Conservation (phyloP, 2,113 vertebrate species). For the Phoenicopterus ruber region DNA sequence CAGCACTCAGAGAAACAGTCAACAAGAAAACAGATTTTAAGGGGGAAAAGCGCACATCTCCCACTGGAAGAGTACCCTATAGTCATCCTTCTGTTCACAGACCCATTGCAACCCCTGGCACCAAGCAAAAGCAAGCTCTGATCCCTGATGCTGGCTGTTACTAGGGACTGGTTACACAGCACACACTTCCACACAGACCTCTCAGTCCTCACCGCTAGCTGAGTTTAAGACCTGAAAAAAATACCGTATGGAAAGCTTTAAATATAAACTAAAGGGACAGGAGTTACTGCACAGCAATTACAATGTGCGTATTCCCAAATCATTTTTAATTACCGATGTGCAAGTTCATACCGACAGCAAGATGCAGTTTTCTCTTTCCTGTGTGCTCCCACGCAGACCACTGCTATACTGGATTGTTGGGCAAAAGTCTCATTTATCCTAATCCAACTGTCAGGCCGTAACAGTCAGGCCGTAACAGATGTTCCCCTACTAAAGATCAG, state of each 20-base stretch:
- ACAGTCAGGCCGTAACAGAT: neutral
- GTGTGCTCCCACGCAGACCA: neutral
- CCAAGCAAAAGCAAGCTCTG: neutral
- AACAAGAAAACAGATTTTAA: neutral
- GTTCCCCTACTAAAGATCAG: neutral
- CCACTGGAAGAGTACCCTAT: neutral
- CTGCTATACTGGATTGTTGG: neutral
- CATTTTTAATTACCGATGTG: neutral
- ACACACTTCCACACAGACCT: neutral
- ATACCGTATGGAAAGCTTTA: accelerated
- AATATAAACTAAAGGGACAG: neutral
- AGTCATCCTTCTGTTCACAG: neutral
- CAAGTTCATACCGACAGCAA: neutral
- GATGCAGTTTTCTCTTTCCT: neutral
- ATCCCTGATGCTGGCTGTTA: neutral
- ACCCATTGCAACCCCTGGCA: neutral
- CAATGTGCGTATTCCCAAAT: accelerated
- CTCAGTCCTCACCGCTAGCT: neutral
- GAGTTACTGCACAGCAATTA: neutral
- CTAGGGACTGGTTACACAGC: neutral
- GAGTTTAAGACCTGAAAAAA: neutral
- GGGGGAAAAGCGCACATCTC: neutral
- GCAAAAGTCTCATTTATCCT: neutral
- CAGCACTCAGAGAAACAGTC: neutral
- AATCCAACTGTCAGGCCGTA: neutral